Evolutionary conservation across 2,888 invertebrate genomes (phyloP), one percentile per base, ranked within the genome.

Genomic region (Apotomis turbidana): DNA sequence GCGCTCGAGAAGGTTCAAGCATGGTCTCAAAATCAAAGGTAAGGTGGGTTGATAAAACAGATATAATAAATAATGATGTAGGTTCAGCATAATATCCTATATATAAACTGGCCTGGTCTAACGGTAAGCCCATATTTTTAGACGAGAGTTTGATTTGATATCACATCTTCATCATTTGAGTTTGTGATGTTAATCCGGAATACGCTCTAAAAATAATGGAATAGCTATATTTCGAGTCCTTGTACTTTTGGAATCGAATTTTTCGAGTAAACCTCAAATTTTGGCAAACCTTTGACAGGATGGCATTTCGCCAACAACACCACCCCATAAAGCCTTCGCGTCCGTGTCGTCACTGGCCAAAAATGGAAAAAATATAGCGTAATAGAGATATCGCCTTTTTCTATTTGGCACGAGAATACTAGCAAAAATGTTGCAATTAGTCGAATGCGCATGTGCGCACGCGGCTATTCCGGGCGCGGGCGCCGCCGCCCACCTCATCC

Each of bases 401-500:
- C 38, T 67, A 52, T 51, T 62, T 62, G 62, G 62, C 57, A 12
- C 12, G 36, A 3, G 51, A 13, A 55, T 62, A 72, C 36, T 63
- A 36, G 44, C 15, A 5, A 36, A 57, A 57, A 67, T 71, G 46
- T 68, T 72, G 71, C 71, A 72, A 63, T 62, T 61, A 52, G 52
- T 44, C 10, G 57, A 41, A 41, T 10, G n/a, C 15, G 41, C 61
- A 5, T 12, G 49, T 52, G 68, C 58, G 62, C 68, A 67, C 75
- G 76, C 74, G 41, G 69, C 41, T 64, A 64, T 73, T 71, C 62
- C 64, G 57, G 57, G 58, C 76, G 83, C 83, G 51, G 67, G 71
- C 71, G 71, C 85, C 83, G 74, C 74, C 81, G 78, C 81, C 80
- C 78, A 81, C 83, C 76, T 71, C 68, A 76, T 77, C 75, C 71